phyloP scores from a whole-genome alignment of 2,888 invertebrate genomes.

The Amphimallon solstitiale region DNA sequence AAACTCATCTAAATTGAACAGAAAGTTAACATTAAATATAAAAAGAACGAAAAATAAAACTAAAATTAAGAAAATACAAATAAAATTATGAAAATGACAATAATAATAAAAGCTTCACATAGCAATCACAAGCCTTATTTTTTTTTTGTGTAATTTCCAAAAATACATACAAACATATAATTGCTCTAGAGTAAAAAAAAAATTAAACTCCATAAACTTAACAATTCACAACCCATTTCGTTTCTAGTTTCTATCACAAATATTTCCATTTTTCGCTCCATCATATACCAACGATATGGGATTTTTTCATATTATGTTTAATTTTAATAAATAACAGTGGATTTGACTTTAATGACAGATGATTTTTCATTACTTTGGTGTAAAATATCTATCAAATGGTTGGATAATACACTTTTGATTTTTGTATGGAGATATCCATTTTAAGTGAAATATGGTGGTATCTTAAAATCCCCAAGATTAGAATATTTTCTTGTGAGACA shows the following conservation, averaged over 20 bases:
- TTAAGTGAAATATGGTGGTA: too few relatives aligned
- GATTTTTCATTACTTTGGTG: too few relatives aligned
- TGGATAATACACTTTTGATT: too few relatives aligned
- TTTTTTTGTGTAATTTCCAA: too few relatives aligned
- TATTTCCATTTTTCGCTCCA: not conserved
- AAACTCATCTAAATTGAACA: constrained; percentile 5
- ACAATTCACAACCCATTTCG: not conserved
- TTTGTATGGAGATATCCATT: too few relatives aligned
- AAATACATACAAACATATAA: too few relatives aligned
- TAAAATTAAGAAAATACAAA: not conserved
- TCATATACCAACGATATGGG: not conserved
- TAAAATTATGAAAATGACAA: not conserved
- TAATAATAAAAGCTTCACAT: not conserved
- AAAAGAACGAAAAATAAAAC: not conserved
- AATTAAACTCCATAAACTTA: constrained; percentile 1
- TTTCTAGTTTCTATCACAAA: not conserved
- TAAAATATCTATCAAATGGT: too few relatives aligned
- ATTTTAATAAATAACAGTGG: too few relatives aligned
- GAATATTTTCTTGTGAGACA: too few relatives aligned
- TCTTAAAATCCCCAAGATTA: too few relatives aligned
- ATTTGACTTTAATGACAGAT: too few relatives aligned
- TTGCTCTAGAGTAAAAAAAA: too few relatives aligned
- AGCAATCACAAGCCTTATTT: not conserved
- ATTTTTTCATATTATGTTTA: not conserved
- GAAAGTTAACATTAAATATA: not conserved